Conservation (phyloP, 2,888 invertebrate species). For the Esperia sulphurella region DNA sequence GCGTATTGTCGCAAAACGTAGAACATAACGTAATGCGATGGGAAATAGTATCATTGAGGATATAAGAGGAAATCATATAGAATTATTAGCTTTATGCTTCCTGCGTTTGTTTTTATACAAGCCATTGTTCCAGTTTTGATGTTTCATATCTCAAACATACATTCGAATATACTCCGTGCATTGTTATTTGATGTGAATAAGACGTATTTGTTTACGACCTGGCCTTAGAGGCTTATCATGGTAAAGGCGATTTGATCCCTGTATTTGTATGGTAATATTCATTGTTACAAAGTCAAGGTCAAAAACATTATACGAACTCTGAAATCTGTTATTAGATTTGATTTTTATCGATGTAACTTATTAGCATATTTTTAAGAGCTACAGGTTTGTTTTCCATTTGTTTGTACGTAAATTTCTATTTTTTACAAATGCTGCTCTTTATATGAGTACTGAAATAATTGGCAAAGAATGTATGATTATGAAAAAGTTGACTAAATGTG, state of each 20-base stretch:
- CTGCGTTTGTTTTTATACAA: slow-evolving; percentile 46
- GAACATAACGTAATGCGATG: slow-evolving; percentile 17
- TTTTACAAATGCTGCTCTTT: no score
- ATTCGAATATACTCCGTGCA: slow-evolving; percentile 11
- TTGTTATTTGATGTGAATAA: slow-evolving; percentile 17
- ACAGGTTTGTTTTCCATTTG: no score
- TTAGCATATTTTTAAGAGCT: no score
- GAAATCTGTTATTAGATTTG: no score
- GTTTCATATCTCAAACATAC: slow-evolving; percentile 13
- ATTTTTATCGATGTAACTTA: no score
- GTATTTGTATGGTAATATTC: slow-evolving; percentile 12
- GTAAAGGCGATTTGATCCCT: not conserved
- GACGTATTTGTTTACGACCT: not conserved
- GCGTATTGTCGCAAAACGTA: slow-evolving; percentile 16
- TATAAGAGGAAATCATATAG: slow-evolving; percentile 22
- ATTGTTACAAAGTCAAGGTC: slow-evolving; percentile 10
- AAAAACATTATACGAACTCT: not conserved
- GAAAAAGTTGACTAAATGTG: no score
- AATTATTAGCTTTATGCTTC: slow-evolving; percentile 42
- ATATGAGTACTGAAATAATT: no score
- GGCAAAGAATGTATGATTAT: no score
- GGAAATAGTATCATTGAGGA: slow-evolving; percentile 16
- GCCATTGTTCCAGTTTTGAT: slow-evolving; percentile 45
- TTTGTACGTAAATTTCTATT: no score
- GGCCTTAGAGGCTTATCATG: slow-evolving; percentile 10